These are phyloP conservation scores for Heliothis virescens DNA, from an alignment of 1,140 invertebrate species.

Conservation along the genomic window DNA sequence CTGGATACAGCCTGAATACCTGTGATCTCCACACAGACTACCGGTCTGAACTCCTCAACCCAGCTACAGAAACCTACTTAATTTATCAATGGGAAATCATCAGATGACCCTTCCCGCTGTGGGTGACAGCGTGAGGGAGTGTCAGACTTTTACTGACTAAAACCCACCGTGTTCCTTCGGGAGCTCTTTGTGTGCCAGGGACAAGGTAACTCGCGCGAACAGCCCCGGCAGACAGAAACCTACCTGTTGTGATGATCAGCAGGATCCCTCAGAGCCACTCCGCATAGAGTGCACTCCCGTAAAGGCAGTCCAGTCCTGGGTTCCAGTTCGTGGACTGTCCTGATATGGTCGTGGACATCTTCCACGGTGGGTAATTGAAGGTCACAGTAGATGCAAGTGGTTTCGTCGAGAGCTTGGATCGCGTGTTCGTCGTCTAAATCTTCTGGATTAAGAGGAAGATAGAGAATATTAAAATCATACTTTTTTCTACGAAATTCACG, in stretches of 20 bases:
- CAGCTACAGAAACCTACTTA: too few species aligned
- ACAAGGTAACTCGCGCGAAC: too few species aligned
- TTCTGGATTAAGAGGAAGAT: slow-evolving; percentile 18
- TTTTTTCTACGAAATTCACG: too few species aligned
- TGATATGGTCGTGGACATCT: slow-evolving; percentile 66
- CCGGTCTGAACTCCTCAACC: too few species aligned
- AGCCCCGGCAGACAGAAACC: neutral
- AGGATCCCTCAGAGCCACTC: slow-evolving; percentile 61
- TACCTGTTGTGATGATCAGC: slow-evolving; percentile 74
- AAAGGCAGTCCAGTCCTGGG: slow-evolving; percentile 65
- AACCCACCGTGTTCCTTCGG: too few species aligned
- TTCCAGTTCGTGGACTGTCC: slow-evolving; percentile 67
- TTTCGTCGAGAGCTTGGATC: slow-evolving; percentile 73
- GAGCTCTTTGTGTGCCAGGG: too few species aligned
- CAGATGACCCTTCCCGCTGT: too few species aligned
- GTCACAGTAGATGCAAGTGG: slow-evolving; percentile 73
- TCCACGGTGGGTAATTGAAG: slow-evolving; percentile 61
- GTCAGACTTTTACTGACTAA: too few species aligned
- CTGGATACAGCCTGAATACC: too few species aligned
- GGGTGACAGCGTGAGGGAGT: too few species aligned
- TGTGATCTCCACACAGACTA: too few species aligned
- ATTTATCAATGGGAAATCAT: too few species aligned
- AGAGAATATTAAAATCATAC: neutral
- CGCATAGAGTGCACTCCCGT: slow-evolving; percentile 67
- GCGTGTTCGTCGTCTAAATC: slow-evolving; percentile 64